Percentiles rank a stretch among this genome's conserved stretches.
These are phyloP conservation scores for Nerophis lumbriciformis DNA, from an alignment of 2,113 vertebrate genomes.

Conservation along the genomic window DNA sequence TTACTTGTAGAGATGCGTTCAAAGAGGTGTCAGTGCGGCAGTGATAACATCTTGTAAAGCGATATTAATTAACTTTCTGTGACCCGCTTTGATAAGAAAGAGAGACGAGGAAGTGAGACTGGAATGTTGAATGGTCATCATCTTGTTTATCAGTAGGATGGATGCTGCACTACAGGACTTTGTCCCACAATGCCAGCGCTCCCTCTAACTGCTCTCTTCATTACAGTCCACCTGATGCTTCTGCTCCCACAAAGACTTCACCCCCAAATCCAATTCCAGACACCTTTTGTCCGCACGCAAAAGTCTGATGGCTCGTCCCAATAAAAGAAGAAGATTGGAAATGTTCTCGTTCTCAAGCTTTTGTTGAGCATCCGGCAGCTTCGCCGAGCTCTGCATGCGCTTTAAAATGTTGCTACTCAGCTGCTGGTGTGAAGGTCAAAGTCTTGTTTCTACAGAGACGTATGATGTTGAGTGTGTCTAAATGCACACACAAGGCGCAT, in stretches of 20 bases:
- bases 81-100: constrained; percentile 27
- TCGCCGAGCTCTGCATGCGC: no score
- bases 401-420: no score
- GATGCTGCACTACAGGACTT: constrained; percentile 22
- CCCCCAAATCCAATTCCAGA: constrained; percentile 10
- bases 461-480: no score
- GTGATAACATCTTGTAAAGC: constrained; percentile 36
- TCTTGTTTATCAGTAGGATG: constrained; percentile 30
- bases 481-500: no score
- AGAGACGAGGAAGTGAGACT: constrained; percentile 34
- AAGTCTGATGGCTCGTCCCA: no score
- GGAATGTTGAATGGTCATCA: constrained; percentile 21
- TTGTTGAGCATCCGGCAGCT: no score
- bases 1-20: not conserved
- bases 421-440: no score
- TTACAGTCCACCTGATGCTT: constrained; percentile 18
- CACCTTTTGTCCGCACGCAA: no score
- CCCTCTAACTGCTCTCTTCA: constrained; percentile 19
- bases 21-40: constrained; percentile 13
- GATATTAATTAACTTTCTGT: constrained; percentile 49
- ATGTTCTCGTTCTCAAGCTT: no score
- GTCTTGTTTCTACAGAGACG: no score
- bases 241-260: constrained; percentile 9
- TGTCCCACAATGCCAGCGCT: constrained; percentile 9
- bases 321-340: no score